Evolutionary conservation across 1,140 invertebrate genomes (phyloP).

Genomic region (Acromyrmex charruanus): DNA sequence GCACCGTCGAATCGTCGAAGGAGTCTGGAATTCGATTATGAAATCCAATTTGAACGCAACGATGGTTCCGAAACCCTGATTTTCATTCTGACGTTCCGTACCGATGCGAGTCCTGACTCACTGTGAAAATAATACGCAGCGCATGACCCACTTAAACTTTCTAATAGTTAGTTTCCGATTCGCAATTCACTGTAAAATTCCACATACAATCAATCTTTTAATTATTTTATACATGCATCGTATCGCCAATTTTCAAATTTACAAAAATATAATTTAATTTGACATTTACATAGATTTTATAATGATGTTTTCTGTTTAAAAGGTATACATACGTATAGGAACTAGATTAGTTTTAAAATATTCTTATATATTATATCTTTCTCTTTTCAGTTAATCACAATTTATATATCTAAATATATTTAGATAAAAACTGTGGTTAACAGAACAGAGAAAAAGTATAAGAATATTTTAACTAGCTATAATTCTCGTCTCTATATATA

Average conservation of each 20-base stretch:
- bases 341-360: not conserved
- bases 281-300: not conserved
- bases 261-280: slow-evolving; percentile 14
- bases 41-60: slow-evolving; percentile 30
- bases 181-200: slow-evolving; percentile 10
- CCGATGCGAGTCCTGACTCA: not conserved
- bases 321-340: not conserved
- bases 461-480: too few species aligned
- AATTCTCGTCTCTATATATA: too few species aligned
- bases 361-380: not conserved
- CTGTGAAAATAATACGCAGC: slow-evolving; percentile 7
- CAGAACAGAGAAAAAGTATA: too few species aligned
- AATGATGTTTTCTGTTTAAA: not conserved
- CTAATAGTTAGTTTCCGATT: slow-evolving; percentile 4
- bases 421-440: too few species aligned
- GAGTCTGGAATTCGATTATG: slow-evolving; percentile 47
- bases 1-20: slow-evolving; percentile 35
- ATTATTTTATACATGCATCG: not conserved
- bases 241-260: not conserved
- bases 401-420: too few species aligned
- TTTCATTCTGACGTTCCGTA: slow-evolving; percentile 32
- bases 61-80: slow-evolving; percentile 24
- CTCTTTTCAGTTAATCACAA: too few species aligned
- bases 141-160: slow-evolving; percentile 15
- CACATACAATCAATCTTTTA: not conserved